Evolutionary conservation across 2,888 invertebrate species (phyloP), one percentile per base, ranked within the genome.

Genomic region (Meloe dianella): DNA sequence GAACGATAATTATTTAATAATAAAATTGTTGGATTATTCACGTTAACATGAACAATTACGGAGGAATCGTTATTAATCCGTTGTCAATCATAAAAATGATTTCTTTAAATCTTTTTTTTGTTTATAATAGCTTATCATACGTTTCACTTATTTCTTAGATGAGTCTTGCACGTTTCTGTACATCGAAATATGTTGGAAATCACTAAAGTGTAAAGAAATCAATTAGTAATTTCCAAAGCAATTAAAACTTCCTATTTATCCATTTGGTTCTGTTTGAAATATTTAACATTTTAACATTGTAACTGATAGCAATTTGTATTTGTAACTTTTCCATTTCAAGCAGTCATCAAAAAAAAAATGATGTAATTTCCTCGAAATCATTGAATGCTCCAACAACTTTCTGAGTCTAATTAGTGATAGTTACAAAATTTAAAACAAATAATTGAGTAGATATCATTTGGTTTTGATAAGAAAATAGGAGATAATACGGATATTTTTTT

Each of bases 1-100:
- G 54, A 22, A 54, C 8, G 20, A 27, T 30, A 51, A 29, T 56
- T 57, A 57, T 35, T 29, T 38, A 59, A 59, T 22, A 17, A 59
- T 20, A 59, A 22, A 27, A 17, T 32, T 32, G 14, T 32, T 9
- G n/a, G 54, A 66, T 65, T 65, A 65, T 62, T 66, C 56, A 66
- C 60, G 24, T 2, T 51, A 54, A 57, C 14, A 27, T 30, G 29
- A 38, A 35, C 47, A 29, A n/a, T 29, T 14, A 7, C 22, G 41
- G 14, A 10, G 12, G 38, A n/a, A n/a, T n/a, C n/a, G 14, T 27
- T 9, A 9, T 24, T 51, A 61, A 54, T 24, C n/a, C 47, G 20
- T 10, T 35, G 29, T 57, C 57, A 57, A 57, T 57, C 29, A 29
- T 27, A 57, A 32, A 3, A 20, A 57, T 32, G 9, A 12, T 32